These are phyloP conservation scores for Ophion costatus DNA, from an alignment of 2,888 invertebrate genomes.

Conservation along the genomic window DNA sequence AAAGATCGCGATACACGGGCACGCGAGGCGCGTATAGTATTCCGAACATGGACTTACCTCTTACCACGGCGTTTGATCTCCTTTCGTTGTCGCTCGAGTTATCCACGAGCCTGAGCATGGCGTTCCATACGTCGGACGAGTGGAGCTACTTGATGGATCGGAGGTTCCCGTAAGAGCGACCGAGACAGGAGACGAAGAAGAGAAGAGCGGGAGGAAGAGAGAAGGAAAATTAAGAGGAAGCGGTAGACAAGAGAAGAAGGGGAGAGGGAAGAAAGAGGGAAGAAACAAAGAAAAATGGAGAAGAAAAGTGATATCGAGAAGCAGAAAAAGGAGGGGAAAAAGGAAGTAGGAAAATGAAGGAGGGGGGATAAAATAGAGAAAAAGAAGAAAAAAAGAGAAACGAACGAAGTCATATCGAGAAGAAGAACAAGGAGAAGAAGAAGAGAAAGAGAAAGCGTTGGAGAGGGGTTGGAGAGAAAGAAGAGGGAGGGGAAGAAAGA, in stretches of 20 bases:
- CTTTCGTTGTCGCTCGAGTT: slow-evolving; percentile 70
- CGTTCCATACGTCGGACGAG: slow-evolving; percentile 19
- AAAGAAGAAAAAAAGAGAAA: too few species aligned
- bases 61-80: slow-evolving; percentile 71
- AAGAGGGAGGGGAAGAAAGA: too few species aligned
- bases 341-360: not conserved
- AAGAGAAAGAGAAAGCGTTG: not conserved
- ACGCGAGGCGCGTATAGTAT: slow-evolving; percentile 38
- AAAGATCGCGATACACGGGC: slow-evolving; percentile 64
- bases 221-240: too few species aligned
- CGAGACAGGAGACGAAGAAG: not conserved
- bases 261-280: not conserved
- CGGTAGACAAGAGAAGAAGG: not conserved
- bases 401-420: too few species aligned
- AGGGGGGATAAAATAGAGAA: too few species aligned
- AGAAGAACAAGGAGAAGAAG: not conserved
- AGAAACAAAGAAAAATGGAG: not conserved
- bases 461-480: too few species aligned
- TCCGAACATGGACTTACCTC: slow-evolving; percentile 72
- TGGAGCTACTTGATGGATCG: slow-evolving; percentile 25
- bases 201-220: not conserved
- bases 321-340: not conserved
- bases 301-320: not conserved
- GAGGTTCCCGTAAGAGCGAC: not conserved
- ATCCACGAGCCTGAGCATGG: slow-evolving; percentile 18